Evolutionary conservation across 2,888 invertebrate genomes (phyloP).

Genomic region (Xestoiulus laeticollis): DNA sequence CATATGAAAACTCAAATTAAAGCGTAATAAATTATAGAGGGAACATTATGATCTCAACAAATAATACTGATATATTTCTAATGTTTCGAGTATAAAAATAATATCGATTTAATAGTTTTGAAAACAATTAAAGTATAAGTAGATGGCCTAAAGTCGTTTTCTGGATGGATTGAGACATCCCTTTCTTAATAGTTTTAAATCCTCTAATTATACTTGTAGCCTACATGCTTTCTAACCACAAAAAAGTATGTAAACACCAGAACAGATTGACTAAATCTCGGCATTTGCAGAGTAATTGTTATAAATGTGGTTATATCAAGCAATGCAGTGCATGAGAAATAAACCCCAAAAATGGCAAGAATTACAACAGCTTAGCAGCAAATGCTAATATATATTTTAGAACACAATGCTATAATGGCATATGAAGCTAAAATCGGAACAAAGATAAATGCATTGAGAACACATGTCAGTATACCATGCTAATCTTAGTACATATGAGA

Average conservation of each 20-base stretch:
- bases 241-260: neutral
- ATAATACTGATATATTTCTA: slow-evolving; percentile 37
- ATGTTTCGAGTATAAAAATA: neutral
- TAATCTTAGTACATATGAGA: neutral
- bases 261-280: neutral
- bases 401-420: neutral
- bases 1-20: neutral
- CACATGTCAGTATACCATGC: neutral
- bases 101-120: neutral
- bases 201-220: too few species aligned
- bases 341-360: too few species aligned
- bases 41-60: neutral
- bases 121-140: neutral
- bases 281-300: too few species aligned
- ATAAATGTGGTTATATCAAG: too few species aligned
- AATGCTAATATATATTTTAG: too few species aligned
- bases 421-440: neutral
- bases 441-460: neutral
- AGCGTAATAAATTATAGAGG: neutral
- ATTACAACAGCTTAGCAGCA: too few species aligned
- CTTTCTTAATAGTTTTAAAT: too few species aligned
- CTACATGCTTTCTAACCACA: neutral
- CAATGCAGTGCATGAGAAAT: too few species aligned
- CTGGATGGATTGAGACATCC: too few species aligned
- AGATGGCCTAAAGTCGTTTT: too few species aligned